Evolutionary conservation across 2,113 vertebrate genomes (phyloP).

Genomic region (Egretta garzetta): DNA sequence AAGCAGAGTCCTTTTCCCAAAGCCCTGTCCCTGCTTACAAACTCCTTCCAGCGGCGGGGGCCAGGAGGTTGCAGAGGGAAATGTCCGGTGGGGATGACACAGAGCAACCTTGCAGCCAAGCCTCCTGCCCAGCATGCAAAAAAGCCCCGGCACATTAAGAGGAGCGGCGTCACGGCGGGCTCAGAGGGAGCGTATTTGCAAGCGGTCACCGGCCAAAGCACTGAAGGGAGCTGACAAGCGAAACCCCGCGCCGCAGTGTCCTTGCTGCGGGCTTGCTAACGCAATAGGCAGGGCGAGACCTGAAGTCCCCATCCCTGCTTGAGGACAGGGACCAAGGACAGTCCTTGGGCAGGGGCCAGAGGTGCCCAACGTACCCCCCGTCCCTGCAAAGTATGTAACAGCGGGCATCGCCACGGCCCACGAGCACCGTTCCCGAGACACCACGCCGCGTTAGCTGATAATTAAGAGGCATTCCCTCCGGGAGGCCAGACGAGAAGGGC

Average conservation of each 20-base stretch:
- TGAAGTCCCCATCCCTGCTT: background rate
- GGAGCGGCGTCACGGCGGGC: accelerated
- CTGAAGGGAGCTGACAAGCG: accelerated
- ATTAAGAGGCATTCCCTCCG: background rate
- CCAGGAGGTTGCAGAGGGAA: background rate
- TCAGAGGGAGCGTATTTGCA: background rate
- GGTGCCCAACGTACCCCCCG: accelerated
- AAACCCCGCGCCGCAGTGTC: accelerated
- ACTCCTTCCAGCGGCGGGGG: background rate
- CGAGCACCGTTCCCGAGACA: accelerated
- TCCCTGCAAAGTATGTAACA: background rate
- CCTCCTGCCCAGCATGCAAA: background rate
- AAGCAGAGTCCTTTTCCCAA: background rate
- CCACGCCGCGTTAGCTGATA: background rate
- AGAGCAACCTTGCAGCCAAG: background rate
- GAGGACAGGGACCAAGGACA: background rate
- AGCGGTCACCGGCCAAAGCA: background rate
- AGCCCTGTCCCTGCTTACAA: background rate
- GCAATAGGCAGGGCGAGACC: background rate
- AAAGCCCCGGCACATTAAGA: accelerated
- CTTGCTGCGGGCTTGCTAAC: too few relatives aligned
- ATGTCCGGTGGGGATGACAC: too few relatives aligned
- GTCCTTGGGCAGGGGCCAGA: accelerated
- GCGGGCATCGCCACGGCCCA: accelerated
- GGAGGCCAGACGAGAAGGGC: background rate